Evolutionary conservation across 2,888 invertebrate species (phyloP), one percentile per base, ranked within the genome.

Genomic region (Mythimna lalbum): DNA sequence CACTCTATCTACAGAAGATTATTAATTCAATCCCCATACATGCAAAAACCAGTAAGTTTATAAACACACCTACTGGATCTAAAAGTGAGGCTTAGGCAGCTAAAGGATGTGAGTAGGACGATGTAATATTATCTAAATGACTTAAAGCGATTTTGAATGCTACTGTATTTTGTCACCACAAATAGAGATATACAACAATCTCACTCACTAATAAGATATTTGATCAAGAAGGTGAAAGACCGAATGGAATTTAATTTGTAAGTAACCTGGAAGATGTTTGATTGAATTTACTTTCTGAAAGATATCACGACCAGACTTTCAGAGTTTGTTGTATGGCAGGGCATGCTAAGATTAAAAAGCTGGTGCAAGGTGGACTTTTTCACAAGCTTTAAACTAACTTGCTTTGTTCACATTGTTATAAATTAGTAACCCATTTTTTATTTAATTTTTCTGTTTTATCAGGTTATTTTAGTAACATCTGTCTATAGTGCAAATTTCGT

Each of bases 61-160:
- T 10, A n/a, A 14, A 39, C 47, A 69, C 62, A 49, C 57, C 47
- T 59, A 27, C 49, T 63, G 14, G 14, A 12, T 19, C 3, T 59
- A 55, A 60, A 78, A 65, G 61, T 57, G 23, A n/a, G 47, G 66
- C 50, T 66, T 66, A 59, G 33, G 39, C 49, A 43, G 53, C 21
- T 50, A 63, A 73, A 72, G 65, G 73, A 73, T 72, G 17, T 66
- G 76, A 56, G 65, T 66, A 78, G 66, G 66, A 78, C 31, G 73
- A 2, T 47, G 47, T 27, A 52, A 69, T 64, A 62, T 19, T 73
- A 53, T 36, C 19, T 27, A 19, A 64, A 71, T 53, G 63, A 27
- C 27, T 63, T 53, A 12, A 47, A 14, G 19, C 7, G 27, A 21
- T 63, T 73, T 64, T 27, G 9, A 47, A 36, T 27, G 64, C 36